Evolutionary conservation across 1,140 invertebrate genomes (phyloP).

Genomic region (Dinoponera quadriceps): DNA sequence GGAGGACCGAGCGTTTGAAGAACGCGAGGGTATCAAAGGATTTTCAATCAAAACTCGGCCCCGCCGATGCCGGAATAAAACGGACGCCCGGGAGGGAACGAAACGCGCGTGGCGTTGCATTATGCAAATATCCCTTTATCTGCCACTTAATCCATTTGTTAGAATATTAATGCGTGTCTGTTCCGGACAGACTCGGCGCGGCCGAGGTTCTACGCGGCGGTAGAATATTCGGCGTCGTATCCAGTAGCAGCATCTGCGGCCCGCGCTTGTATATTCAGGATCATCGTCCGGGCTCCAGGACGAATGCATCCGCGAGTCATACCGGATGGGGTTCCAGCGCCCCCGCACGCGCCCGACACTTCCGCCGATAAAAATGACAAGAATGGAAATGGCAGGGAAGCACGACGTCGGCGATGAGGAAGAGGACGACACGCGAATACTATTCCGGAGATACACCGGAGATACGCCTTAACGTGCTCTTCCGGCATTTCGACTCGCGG

Average conservation of each 20-base stretch:
- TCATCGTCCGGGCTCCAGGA: not conserved
- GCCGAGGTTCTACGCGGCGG: not conserved
- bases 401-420: not conserved
- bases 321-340: not conserved
- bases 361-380: conserved; percentile 34
- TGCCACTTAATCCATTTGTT: conserved; percentile 27
- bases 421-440: not conserved
- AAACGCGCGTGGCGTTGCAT: not conserved
- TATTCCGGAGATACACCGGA: conserved; percentile 23
- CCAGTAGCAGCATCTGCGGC: not conserved
- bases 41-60: too few species aligned
- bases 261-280: conserved; percentile 21
- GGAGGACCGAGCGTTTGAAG: too few species aligned
- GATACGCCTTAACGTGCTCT: conserved; percentile 22
- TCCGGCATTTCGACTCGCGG: conserved; percentile 3
- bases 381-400: not conserved
- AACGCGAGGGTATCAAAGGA: too few species aligned
- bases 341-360: not conserved
- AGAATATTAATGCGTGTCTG: conserved; percentile 31
- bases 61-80: not conserved
- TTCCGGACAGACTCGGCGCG: not conserved
- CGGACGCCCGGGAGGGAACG: not conserved
- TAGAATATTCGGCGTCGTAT: not conserved
- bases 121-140: conserved; percentile 21
- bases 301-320: not conserved